Evolutionary conservation across 2,888 invertebrate species (phyloP), one percentile per base, ranked within the genome.

Genomic region (Ptycholaimellus sp.): DNA sequence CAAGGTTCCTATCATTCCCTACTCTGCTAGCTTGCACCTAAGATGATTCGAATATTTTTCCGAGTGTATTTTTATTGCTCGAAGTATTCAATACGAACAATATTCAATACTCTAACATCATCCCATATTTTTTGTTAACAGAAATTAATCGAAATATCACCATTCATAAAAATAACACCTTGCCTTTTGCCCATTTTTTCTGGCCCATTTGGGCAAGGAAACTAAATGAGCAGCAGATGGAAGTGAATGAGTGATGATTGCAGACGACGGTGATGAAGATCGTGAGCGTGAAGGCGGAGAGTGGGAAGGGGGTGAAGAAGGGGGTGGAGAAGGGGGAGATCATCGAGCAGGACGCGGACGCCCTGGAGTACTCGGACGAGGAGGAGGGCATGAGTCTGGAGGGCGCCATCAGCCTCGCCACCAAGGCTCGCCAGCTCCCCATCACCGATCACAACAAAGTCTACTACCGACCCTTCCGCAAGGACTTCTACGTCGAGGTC

Each of bases 281-380:
- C n/a, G n/a, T n/a, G 6, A 43, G 44, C 16, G 32, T 38, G 11
- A 37, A 44, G 13, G 40, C 34, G 17, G 29, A n/a, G n/a, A 37
- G 30, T 4, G 40, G 38, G 2, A 40, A 45, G 9, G 44, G 38
- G 14, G 44, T 41, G 33, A 45, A 45, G 32, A 39, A 44, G 29
- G 25, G 23, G 5, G 13, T 9, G 28, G 6, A 18, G 9, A 87
- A 90, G 56, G 96, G 96, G 37, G 93, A 96, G 62, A 65, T 96
- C n/a, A 83, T 99, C 54, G 90, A 96, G 61, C 90, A 87, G 58
- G 90, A 96, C 63, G 83, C 87, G 61, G 93, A 96, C 59, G 79
- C 0, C 55, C 69, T n/a, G 76, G 78, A 56, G 61, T 40, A 93
- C 63, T 87, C 87, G 0, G 85, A 85, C 13, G 90, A 90, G 60